Percentiles rank a stretch among this genome's conserved stretches.
These are phyloP conservation scores for Pterobdella sp. DNA, from an alignment of 2,888 invertebrate species.

Conservation along the genomic window DNA sequence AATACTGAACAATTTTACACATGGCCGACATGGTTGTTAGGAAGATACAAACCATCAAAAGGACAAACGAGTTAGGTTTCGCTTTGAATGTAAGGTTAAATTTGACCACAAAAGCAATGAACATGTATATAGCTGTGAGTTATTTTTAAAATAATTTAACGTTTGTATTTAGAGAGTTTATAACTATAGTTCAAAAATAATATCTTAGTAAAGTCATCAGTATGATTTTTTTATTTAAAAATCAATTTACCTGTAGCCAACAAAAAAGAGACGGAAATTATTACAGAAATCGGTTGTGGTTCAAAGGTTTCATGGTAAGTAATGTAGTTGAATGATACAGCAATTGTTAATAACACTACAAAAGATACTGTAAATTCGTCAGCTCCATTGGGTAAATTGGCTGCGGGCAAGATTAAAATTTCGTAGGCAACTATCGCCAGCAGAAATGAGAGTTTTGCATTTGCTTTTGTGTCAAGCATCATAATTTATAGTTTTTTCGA, in stretches of 20 bases:
- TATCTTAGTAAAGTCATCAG: background rate
- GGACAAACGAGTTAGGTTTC: constrained; percentile 15
- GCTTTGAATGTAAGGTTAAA: constrained; percentile 19
- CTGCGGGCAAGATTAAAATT: constrained; percentile 16
- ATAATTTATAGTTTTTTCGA: too few relatives aligned
- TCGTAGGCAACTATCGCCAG: constrained; percentile 18
- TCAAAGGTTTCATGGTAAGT: constrained; percentile 21
- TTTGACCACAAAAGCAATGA: constrained; percentile 15
- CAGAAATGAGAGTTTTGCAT: constrained; percentile 20
- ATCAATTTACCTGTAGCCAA: constrained; percentile 19
- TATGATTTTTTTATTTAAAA: background rate
- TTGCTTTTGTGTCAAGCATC: constrained; percentile 4
- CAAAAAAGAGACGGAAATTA: constrained; percentile 20
- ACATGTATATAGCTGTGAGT: constrained; percentile 23
- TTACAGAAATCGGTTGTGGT: constrained; percentile 19
- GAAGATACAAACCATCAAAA: background rate
- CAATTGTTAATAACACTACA: constrained; percentile 15
- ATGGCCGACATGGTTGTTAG: constrained; percentile 12
- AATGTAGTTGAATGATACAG: constrained; percentile 19
- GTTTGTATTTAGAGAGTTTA: background rate
- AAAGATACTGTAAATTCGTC: constrained; percentile 17
- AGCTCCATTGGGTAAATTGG: constrained; percentile 6
- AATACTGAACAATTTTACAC: constrained; percentile 22
- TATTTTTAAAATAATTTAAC: background rate
- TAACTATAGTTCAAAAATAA: background rate